Conservation (phyloP, 2,888 invertebrate genomes). For the Synergus umbraculus region DNA sequence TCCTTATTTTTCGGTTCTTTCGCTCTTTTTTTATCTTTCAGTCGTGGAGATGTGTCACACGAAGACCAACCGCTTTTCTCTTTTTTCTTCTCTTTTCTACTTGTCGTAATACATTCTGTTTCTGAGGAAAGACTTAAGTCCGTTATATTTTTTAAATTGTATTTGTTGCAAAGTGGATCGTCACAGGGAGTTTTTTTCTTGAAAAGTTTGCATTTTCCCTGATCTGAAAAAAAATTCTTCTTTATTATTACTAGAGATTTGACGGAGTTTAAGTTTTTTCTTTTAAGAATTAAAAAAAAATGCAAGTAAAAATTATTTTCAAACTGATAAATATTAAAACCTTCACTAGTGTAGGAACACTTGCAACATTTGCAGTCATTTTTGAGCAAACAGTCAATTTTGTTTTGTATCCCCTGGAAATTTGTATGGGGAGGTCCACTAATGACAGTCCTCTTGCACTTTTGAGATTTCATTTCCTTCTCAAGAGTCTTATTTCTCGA, state of each 20-base stretch:
- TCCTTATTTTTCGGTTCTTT: constrained; percentile 29
- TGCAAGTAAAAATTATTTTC: neutral
- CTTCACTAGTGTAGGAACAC: constrained; percentile 15
- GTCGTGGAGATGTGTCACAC: constrained; percentile 10
- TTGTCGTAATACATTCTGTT: constrained; percentile 15
- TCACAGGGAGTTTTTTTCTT: neutral
- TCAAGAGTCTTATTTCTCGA: constrained; percentile 44
- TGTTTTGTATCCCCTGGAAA: constrained; percentile 4
- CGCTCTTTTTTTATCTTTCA: constrained; percentile 18
- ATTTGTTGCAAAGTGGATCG: neutral
- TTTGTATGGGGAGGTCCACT: constrained; percentile 12
- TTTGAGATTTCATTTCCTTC: constrained; percentile 46
- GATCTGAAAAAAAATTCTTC: neutral
- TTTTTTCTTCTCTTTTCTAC: constrained; percentile 22
- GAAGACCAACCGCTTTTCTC: constrained; percentile 16
- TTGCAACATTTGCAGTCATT: neutral
- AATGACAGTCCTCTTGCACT: constrained; percentile 10
- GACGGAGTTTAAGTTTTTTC: too few species aligned
- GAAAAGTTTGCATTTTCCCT: neutral
- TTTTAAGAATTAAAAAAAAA: too few species aligned
- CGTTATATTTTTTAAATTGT: neutral
- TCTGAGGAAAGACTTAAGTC: neutral
- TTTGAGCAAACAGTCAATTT: neutral
- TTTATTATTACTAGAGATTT: too few species aligned
- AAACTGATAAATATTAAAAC: constrained; percentile 8